These are phyloP conservation scores for Heliangelus exortis DNA, from an alignment of 2,797 vertebrate species.

Conservation along the genomic window DNA sequence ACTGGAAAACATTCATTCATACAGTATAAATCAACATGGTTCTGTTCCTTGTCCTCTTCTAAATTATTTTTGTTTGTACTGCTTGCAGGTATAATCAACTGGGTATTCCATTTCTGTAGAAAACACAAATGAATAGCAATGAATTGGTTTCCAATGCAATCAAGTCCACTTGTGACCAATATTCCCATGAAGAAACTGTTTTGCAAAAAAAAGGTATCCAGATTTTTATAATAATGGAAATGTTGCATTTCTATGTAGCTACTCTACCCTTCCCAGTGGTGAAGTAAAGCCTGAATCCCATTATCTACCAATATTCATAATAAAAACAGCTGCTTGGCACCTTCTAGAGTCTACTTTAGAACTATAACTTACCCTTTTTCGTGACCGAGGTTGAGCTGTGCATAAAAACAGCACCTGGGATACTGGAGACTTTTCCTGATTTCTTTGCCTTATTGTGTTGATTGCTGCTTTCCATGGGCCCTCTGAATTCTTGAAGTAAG, in stretches of 20 bases:
- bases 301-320: not conserved
- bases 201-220: not conserved
- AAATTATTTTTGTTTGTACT: not conserved
- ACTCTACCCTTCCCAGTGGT: not conserved
- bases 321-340: not conserved
- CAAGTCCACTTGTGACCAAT: not conserved
- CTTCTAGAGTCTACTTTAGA: not conserved
- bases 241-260: not conserved
- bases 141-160: not conserved
- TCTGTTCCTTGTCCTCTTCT: not conserved
- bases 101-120: slow-evolving; percentile 83
- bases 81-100: slow-evolving; percentile 76
- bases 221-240: not conserved
- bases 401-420: slow-evolving; percentile 54
- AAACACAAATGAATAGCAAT: not conserved
- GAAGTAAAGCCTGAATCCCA: not conserved
- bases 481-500: slow-evolving; percentile 86
- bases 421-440: slow-evolving; percentile 16
- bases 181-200: not conserved
- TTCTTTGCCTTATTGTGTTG: slow-evolving; percentile 78
- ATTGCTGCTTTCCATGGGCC: slow-evolving; percentile 86
- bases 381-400: slow-evolving; percentile 42
- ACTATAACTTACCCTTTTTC: slow-evolving; percentile 85
- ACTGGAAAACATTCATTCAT: slow-evolving; percentile 73
- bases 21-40: not conserved